These are phyloP conservation scores for Drosophila nr. fundita DNA, from an alignment of 2,888 invertebrate species.

Conservation along the genomic window DNA sequence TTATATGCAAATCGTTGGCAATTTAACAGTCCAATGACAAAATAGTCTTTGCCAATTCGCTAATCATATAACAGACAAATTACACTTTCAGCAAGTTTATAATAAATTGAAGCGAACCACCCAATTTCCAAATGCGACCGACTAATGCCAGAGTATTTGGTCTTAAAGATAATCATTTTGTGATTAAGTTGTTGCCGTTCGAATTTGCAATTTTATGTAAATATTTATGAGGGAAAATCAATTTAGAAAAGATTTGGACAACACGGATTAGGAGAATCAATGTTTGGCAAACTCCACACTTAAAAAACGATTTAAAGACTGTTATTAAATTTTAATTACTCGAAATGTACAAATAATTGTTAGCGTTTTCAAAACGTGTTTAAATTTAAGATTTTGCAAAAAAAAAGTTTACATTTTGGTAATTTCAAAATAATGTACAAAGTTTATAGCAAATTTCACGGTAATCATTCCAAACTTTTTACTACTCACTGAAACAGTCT, in stretches of 20 bases:
- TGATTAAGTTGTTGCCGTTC: background rate
- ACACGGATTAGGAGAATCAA: background rate
- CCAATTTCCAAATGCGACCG: background rate
- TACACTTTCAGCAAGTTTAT: background rate
- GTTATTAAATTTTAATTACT: background rate
- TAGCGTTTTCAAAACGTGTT: background rate
- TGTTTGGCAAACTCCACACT: background rate
- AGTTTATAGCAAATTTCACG: slow-evolving; percentile 2
- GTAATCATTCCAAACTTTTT: background rate
- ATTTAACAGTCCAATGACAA: background rate
- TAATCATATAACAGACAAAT: background rate
- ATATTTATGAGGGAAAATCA: too few relatives aligned
- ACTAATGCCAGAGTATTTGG: background rate
- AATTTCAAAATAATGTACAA: background rate
- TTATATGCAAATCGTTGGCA: background rate
- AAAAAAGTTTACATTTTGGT: background rate
- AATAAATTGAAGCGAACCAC: background rate
- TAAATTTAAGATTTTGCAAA: background rate
- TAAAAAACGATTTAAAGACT: background rate
- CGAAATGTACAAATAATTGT: background rate
- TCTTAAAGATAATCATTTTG: background rate
- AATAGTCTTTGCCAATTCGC: background rate
- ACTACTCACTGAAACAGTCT: background rate
- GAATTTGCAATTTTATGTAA: background rate
- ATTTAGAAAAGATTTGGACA: background rate